Percentiles rank a stretch among this genome's conserved stretches.
These are phyloP conservation scores for Eutolmus rufibarbis DNA, from an alignment of 2,888 invertebrate species.

Conservation along the genomic window DNA sequence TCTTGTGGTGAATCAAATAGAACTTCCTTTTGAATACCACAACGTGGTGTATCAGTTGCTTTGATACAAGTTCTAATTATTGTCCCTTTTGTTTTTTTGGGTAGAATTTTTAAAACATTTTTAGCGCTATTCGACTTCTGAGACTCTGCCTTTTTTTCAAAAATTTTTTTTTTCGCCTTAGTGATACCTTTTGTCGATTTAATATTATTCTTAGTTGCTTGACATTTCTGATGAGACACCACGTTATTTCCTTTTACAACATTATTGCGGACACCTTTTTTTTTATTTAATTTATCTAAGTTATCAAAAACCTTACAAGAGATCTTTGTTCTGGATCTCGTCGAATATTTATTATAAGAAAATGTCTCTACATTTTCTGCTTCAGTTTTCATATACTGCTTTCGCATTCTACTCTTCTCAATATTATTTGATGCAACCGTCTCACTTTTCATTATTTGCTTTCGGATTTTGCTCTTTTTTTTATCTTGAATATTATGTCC, in stretches of 20 bases:
- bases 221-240: background rate
- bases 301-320: background rate
- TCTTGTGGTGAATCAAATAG: slow-evolving; percentile 18
- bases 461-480: background rate
- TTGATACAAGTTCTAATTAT: background rate
- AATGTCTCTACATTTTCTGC: background rate
- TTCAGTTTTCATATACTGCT: background rate
- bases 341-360: background rate
- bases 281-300: background rate
- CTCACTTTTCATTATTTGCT: background rate
- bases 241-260: background rate
- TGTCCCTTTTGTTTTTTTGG: background rate
- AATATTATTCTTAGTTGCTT: background rate
- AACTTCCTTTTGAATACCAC: slow-evolving; percentile 19
- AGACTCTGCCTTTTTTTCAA: background rate
- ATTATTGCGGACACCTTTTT: background rate
- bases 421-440: background rate
- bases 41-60: background rate
- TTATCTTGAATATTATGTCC: background rate
- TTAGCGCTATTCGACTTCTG: background rate
- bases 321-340: background rate
- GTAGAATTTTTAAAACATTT: background rate
- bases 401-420: background rate
- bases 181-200: background rate
- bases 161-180: background rate